phyloP scores from a whole-genome alignment of 2,888 invertebrate species.

The Watsonalla binaria region DNA sequence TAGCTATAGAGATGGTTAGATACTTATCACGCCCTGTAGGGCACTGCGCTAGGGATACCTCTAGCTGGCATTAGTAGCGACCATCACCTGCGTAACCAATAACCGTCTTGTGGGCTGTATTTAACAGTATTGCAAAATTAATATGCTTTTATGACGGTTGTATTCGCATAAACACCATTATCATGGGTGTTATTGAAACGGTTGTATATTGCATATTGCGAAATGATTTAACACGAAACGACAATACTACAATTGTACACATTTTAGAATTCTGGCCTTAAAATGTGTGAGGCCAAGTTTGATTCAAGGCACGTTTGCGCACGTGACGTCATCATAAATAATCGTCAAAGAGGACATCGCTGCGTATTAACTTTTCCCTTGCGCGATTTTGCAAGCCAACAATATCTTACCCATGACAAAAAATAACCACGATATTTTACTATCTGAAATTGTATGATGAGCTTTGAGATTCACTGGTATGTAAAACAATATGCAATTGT shows the following conservation, averaged over 20 bases:
- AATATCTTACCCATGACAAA: not conserved
- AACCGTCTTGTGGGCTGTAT: not conserved
- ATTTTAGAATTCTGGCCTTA: not conserved
- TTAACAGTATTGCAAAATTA: not conserved
- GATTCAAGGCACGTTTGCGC: not conserved
- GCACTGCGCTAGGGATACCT: no score
- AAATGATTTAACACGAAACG: not conserved
- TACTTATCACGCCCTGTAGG: no score
- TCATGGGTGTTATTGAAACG: not conserved
- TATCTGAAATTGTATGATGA: no score
- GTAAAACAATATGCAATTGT: no score
- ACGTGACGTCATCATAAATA: not conserved
- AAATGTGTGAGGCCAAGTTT: not conserved
- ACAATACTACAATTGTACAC: not conserved
- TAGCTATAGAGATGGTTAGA: no score
- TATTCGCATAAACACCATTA: not conserved
- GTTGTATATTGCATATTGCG: not conserved
- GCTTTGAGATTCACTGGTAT: no score
- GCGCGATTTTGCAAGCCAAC: not conserved
- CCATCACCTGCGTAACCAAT: no score
- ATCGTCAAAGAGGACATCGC: slow-evolving; percentile 1
- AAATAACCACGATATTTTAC: no score
- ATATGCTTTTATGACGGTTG: not conserved
- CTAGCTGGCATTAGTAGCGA: no score
- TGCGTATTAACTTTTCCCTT: not conserved